Percentiles rank a stretch among this genome's conserved stretches.
These are phyloP conservation scores for Choristoneura fumiferana DNA, from an alignment of 1,140 invertebrate species.

Conservation along the genomic window DNA sequence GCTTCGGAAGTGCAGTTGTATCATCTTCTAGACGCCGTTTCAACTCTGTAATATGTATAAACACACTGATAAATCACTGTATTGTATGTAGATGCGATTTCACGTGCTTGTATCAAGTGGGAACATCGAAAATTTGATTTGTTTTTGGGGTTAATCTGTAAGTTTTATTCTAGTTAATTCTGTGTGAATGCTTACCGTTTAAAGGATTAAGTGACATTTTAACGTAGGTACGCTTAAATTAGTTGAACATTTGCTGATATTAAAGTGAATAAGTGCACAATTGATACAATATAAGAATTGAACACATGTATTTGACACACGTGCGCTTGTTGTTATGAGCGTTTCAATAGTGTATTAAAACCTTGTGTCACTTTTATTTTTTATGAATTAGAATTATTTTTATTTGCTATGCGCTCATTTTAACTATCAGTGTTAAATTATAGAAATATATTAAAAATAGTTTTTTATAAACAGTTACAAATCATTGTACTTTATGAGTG, in stretches of 20 bases:
- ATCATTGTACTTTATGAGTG: too few species aligned
- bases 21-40: conserved; percentile 61
- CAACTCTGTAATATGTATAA: conserved; percentile 39
- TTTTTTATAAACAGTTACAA: too few species aligned
- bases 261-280: background rate
- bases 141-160: too few species aligned
- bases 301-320: background rate
- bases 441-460: too few species aligned
- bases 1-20: conserved; percentile 46
- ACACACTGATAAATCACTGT: too few species aligned
- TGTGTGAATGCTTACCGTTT: conserved; percentile 40
- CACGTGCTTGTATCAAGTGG: background rate
- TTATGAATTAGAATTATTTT: background rate
- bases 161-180: background rate
- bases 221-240: background rate
- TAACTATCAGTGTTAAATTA: too few species aligned
- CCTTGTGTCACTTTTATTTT: background rate
- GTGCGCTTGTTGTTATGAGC: conserved; percentile 5
- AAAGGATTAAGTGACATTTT: conserved; percentile 55
- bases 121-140: background rate
- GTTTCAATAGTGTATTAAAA: background rate
- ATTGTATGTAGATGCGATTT: background rate
- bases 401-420: too few species aligned
- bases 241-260: background rate
- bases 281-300: background rate